Evolutionary conservation across 2,113 vertebrate genomes (phyloP).

Genomic region (Sander lucioperca): DNA sequence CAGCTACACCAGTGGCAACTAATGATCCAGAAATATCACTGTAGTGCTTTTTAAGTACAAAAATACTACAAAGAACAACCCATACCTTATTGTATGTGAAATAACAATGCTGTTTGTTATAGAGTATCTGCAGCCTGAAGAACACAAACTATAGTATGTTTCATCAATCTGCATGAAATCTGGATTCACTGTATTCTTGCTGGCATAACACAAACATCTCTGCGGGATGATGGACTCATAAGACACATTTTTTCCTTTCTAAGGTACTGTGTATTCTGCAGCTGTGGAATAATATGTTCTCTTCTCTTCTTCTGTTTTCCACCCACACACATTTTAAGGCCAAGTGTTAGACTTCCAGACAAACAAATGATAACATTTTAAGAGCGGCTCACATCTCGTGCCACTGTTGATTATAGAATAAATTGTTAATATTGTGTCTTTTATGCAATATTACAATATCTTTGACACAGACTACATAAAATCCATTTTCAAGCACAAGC

Average conservation of each 20-base stretch:
- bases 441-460: neutral
- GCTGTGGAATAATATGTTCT: conserved; percentile 54
- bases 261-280: conserved; percentile 2
- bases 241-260: conserved; percentile 17
- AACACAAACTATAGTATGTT: conserved; percentile 10
- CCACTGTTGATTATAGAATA: neutral
- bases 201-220: conserved; percentile 13
- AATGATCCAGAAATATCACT: neutral
- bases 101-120: neutral
- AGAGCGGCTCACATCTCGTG: neutral
- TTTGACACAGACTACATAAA: neutral
- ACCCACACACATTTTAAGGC: conserved; percentile 6
- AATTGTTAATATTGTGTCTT: neutral
- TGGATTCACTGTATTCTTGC: neutral
- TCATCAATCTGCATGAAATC: conserved; percentile 8
- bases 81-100: neutral
- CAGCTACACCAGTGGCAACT: neutral
- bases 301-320: conserved; percentile 36
- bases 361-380: neutral
- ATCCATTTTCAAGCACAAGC: neutral
- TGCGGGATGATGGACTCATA: conserved; percentile 27
- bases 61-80: neutral
- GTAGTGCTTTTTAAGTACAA: neutral
- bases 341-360: neutral
- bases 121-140: conserved; percentile 1